Conservation (phyloP, 1,140 invertebrate species). For the Aradophagus sp. region DNA sequence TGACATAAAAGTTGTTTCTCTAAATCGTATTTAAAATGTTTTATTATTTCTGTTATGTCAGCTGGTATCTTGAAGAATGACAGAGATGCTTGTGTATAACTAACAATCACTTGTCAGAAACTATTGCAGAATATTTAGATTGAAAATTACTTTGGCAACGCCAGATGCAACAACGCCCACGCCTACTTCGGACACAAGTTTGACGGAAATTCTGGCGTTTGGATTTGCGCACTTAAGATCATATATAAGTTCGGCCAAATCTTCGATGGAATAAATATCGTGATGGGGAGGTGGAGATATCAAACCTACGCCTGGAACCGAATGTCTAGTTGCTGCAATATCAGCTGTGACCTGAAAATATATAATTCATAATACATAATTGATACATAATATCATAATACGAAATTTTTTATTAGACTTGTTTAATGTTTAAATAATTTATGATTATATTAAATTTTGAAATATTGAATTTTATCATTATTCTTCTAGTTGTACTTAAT, state of each 20-base stretch:
- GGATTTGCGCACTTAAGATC: constrained; percentile 99
- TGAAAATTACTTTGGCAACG: constrained; percentile 86
- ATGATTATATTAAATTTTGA: too few relatives aligned
- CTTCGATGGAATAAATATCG: constrained; percentile 99
- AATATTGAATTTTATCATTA: too few relatives aligned
- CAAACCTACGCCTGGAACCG: constrained; percentile 96
- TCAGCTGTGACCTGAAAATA: constrained; percentile 87
- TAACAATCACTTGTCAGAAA: too few relatives aligned
- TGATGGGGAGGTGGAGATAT: constrained; percentile 99
- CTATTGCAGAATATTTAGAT: too few relatives aligned
- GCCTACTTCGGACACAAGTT: constrained; percentile 98
- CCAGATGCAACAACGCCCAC: constrained; percentile 98
- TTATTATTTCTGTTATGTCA: too few relatives aligned
- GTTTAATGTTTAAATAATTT: not conserved
- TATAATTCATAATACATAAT: too few relatives aligned
- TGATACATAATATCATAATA: too few relatives aligned
- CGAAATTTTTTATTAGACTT: not conserved
- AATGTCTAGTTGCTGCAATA: constrained; percentile 96
- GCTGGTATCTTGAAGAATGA: too few relatives aligned
- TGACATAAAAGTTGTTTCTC: too few relatives aligned
- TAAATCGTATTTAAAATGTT: too few relatives aligned
- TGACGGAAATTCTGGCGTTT: constrained; percentile 95
- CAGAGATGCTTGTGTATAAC: too few relatives aligned
- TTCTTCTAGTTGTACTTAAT: too few relatives aligned
- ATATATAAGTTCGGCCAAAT: constrained; percentile 98